phyloP scores from a whole-genome alignment of 2,888 invertebrate genomes.

The Leucania comma region DNA sequence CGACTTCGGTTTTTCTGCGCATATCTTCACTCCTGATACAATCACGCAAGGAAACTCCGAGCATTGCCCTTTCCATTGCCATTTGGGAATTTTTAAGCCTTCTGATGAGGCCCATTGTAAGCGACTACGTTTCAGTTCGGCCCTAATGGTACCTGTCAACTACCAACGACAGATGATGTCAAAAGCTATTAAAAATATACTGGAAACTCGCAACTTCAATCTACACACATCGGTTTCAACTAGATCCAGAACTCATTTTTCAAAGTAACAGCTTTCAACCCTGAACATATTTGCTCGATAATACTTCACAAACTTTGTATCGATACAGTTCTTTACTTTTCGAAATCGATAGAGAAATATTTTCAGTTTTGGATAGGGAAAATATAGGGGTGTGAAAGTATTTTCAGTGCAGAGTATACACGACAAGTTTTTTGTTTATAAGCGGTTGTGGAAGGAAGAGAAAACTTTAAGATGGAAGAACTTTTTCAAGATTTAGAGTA shows the following conservation, averaged over 20 bases:
- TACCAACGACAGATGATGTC: not conserved
- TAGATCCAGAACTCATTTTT: conserved; percentile 47
- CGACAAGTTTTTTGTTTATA: not conserved
- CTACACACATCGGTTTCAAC: conserved; percentile 16
- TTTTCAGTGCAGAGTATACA: not conserved
- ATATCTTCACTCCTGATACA: too few relatives aligned
- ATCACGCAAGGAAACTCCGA: too few relatives aligned
- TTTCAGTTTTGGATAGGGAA: conserved; percentile 20
- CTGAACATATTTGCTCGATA: conserved; percentile 56
- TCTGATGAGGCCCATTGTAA: too few relatives aligned
- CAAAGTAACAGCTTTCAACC: conserved; percentile 49
- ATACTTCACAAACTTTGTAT: conserved; percentile 52
- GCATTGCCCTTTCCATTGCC: too few relatives aligned
- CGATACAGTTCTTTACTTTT: conserved; percentile 41
- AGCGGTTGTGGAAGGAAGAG: not conserved
- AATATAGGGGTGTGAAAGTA: not conserved
- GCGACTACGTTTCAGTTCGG: too few relatives aligned
- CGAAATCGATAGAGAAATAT: conserved; percentile 28
- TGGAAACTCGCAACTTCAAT: conserved; percentile 17
- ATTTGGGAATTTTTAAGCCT: too few relatives aligned
- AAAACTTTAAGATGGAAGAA: not conserved
- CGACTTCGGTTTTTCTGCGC: too few relatives aligned
- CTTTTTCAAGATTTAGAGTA: not conserved
- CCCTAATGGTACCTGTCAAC: too few relatives aligned
- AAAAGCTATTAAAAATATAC: conserved; percentile 5